phyloP scores from a whole-genome alignment of 2,797 vertebrate genomes.

The Nothura maculosa region DNA sequence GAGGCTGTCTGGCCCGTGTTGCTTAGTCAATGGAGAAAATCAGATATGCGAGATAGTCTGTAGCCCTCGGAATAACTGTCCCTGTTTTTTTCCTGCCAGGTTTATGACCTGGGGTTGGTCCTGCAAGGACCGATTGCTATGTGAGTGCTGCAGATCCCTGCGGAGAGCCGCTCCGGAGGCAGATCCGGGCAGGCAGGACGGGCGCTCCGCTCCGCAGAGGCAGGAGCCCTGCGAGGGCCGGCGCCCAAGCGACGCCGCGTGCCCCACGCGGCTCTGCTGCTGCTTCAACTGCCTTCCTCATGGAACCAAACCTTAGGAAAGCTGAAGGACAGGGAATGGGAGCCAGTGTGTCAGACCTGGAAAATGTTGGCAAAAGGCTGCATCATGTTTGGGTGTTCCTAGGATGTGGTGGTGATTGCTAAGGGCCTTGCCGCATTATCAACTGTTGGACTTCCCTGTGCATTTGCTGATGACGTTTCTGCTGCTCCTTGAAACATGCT shows the following conservation, averaged over 20 bases:
- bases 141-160: neutral
- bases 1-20: neutral
- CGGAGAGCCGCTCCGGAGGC: neutral
- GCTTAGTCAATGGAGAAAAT: neutral
- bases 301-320: neutral
- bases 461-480: constrained; percentile 35
- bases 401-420: neutral
- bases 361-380: neutral
- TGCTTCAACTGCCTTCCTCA: neutral
- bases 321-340: neutral
- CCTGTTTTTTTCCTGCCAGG: neutral
- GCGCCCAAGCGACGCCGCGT: neutral
- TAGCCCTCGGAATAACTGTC: neutral
- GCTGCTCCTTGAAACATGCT: constrained; percentile 48
- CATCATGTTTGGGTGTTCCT: neutral
- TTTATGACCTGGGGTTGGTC: neutral
- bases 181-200: fast-evolving
- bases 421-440: neutral
- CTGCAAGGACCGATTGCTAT: neutral
- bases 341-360: neutral
- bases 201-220: neutral
- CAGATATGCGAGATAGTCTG: neutral
- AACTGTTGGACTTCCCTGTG: constrained; percentile 15
- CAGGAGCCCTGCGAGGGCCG: neutral
- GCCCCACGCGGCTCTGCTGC: neutral